phyloP scores from a whole-genome alignment of 1,140 invertebrate genomes.

The Pristionchus pacificus region DNA sequence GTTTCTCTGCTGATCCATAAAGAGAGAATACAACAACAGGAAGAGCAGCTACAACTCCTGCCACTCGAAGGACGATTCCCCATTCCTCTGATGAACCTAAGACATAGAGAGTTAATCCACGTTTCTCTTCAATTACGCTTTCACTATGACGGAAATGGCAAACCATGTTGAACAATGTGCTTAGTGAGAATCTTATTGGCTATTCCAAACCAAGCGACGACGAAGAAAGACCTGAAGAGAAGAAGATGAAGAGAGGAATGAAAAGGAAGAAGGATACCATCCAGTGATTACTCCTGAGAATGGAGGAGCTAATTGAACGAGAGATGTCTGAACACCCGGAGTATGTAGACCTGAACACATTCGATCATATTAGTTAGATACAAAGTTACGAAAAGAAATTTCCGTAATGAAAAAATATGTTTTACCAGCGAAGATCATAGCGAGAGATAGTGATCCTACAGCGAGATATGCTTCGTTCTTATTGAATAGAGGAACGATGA shows the following conservation, averaged over 20 bases:
- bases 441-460: constrained; percentile 45
- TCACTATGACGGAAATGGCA: not conserved
- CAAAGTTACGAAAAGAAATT: not conserved
- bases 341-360: constrained; percentile 43
- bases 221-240: constrained; percentile 34
- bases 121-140: not conserved
- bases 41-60: constrained; percentile 46
- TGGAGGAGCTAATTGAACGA: constrained; percentile 53
- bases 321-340: constrained; percentile 51
- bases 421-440: constrained; percentile 52
- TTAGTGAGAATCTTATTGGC: constrained; percentile 55
- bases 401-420: not conserved
- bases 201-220: constrained; percentile 56
- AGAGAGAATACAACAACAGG: constrained; percentile 49
- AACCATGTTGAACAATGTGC: constrained; percentile 51
- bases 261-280: constrained; percentile 3
- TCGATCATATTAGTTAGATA: not conserved
- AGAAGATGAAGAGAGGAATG: not conserved
- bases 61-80: constrained; percentile 54
- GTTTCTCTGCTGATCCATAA: constrained; percentile 48
- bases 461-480: constrained; percentile 47
- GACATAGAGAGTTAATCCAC: not conserved
- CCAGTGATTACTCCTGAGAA: constrained; percentile 54
- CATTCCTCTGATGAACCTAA: constrained; percentile 46
- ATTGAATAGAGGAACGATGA: constrained; percentile 47